phyloP scores from a whole-genome alignment of 2,888 invertebrate species.

The Platycheirus albimanus region DNA sequence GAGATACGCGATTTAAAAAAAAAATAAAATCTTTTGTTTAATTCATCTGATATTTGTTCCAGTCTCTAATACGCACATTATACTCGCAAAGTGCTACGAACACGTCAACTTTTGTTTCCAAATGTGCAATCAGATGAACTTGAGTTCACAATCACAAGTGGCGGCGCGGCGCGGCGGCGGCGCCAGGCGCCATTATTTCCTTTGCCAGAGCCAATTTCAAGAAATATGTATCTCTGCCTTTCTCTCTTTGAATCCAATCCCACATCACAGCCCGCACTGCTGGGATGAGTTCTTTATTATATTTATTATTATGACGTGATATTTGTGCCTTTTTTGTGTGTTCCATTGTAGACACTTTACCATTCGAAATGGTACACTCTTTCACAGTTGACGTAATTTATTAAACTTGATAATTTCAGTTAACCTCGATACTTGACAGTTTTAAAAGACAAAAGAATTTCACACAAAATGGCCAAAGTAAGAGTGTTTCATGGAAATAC shows the following conservation, averaged over 20 bases:
- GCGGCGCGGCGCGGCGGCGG: no score
- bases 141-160: slow-evolving; percentile 16
- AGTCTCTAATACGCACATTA: not conserved
- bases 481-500: slow-evolving; percentile 8
- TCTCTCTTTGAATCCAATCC: not conserved
- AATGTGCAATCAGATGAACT: slow-evolving; percentile 26
- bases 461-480: slow-evolving; percentile 14
- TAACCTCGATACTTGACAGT: slow-evolving; percentile 45
- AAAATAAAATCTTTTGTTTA: not conserved
- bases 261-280: no score
- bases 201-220: not conserved
- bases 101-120: not conserved
- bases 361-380: slow-evolving; percentile 2
- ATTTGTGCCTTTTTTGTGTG: slow-evolving; percentile 15
- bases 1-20: not conserved
- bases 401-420: slow-evolving; percentile 57
- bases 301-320: slow-evolving; percentile 7
- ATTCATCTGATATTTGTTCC: not conserved
- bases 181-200: slow-evolving; percentile 11
- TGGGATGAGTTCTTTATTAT: no score
- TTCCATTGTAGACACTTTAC: slow-evolving; percentile 24
- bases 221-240: not conserved
- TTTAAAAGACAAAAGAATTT: slow-evolving; percentile 1
- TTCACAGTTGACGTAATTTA: slow-evolving; percentile 56
- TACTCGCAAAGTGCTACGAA: slow-evolving; percentile 4